Conservation (phyloP, 53 echinoderm and acorn worm genomes). For the Glandiceps talaboti region DNA sequence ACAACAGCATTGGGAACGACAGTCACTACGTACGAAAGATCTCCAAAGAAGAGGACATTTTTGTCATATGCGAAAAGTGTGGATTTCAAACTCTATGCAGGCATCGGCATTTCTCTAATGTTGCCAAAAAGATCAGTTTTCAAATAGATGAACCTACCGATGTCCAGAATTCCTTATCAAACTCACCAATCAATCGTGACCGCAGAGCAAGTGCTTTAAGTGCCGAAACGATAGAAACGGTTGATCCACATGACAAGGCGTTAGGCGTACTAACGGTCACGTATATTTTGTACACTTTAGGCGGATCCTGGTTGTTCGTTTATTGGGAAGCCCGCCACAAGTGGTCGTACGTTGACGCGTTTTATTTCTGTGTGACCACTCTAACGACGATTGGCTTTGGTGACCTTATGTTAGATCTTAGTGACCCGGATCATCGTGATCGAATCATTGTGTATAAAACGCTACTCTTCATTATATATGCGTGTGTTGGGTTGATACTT, state of each 20-base stretch:
- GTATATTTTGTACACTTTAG: background rate
- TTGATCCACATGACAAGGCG: background rate
- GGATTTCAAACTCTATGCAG: no score
- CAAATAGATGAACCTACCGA: no score
- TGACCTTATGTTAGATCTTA: background rate
- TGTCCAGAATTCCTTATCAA: no score
- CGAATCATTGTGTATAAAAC: background rate
- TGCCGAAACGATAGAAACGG: background rate
- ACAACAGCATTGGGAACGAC: no score
- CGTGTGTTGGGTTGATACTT: background rate
- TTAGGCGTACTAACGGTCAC: background rate
- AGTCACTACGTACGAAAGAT: no score
- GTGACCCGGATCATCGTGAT: background rate
- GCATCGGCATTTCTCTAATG: no score
- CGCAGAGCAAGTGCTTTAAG: background rate
- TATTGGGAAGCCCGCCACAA: background rate
- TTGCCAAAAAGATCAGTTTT: no score
- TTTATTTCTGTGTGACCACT: background rate
- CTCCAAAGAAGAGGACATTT: no score
- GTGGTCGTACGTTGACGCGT: background rate
- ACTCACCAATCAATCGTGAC: no score
- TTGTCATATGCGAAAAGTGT: no score
- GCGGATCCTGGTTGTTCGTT: background rate
- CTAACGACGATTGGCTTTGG: background rate
- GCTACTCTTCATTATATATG: background rate